phyloP scores from a whole-genome alignment of 2,113 vertebrate genomes.

The Eptesicus fuscus region DNA sequence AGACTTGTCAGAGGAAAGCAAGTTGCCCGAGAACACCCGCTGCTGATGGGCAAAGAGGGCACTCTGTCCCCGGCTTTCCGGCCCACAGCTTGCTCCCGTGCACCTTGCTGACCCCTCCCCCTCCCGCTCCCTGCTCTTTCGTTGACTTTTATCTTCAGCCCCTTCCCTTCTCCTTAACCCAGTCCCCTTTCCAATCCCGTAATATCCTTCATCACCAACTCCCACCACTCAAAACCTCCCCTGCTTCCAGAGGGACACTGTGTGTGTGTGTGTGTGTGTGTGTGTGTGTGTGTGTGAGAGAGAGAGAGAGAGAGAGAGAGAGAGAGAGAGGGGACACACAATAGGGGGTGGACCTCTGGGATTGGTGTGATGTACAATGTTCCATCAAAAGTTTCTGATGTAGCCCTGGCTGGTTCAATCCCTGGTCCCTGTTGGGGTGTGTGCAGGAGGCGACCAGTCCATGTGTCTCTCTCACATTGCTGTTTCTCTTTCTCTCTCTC shows the following conservation, averaged over 20 bases:
- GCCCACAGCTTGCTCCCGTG: neutral
- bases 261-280: neutral
- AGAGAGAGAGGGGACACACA: neutral
- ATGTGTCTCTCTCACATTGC: too few relatives aligned
- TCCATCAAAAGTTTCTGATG: neutral
- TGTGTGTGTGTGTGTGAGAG: neutral
- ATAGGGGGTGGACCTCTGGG: neutral
- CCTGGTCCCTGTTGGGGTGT: too few relatives aligned
- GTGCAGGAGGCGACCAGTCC: too few relatives aligned
- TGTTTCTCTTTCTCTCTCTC: too few relatives aligned
- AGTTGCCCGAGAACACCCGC: neutral
- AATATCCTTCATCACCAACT: neutral
- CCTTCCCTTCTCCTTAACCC: neutral
- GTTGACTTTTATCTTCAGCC: neutral
- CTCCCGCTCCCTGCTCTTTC: neutral
- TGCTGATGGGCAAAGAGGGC: neutral
- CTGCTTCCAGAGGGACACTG: neutral
- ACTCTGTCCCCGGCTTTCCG: neutral
- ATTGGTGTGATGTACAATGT: neutral
- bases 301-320: neutral
- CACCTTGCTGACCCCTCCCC: neutral
- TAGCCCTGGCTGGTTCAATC: too few relatives aligned
- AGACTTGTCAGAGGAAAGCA: neutral
- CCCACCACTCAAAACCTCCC: neutral
- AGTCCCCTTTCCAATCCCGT: neutral